These are phyloP conservation scores for Lamproptera curius DNA, from an alignment of 2,888 invertebrate species.

Conservation along the genomic window DNA sequence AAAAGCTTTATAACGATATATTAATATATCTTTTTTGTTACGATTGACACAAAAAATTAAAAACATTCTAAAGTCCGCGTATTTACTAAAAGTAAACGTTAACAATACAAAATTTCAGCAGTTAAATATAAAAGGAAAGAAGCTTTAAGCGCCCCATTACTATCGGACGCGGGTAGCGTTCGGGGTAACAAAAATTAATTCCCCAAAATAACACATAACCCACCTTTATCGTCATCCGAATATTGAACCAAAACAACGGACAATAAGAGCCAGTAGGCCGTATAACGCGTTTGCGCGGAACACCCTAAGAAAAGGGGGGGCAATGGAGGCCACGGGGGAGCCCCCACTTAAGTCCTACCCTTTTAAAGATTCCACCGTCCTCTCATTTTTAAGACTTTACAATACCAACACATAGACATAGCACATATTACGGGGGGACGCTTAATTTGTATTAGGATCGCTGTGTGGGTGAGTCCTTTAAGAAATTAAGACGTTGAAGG, in stretches of 20 bases:
- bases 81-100: no score
- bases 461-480: constrained; percentile 39
- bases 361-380: constrained; percentile 76
- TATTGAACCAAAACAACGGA: constrained; percentile 72
- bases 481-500: constrained; percentile 35
- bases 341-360: constrained; percentile 74
- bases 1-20: no score
- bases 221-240: constrained; percentile 63
- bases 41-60: no score
- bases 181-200: constrained; percentile 36
- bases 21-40: no score
- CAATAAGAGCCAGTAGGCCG: constrained; percentile 68
- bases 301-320: constrained; percentile 39
- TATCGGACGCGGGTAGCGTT: constrained; percentile 3
- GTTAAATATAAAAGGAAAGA: no score
- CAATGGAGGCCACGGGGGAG: constrained; percentile 44
- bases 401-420: constrained; percentile 67
- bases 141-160: background rate
- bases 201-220: constrained; percentile 60
- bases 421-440: constrained; percentile 50
- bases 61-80: no score
- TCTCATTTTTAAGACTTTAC: constrained; percentile 78
- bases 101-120: no score
- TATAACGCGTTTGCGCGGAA: constrained; percentile 63
- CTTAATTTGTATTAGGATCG: constrained; percentile 59